Evolutionary conservation across 2,113 vertebrate genomes (phyloP).

Genomic region (Lepus europaeus): DNA sequence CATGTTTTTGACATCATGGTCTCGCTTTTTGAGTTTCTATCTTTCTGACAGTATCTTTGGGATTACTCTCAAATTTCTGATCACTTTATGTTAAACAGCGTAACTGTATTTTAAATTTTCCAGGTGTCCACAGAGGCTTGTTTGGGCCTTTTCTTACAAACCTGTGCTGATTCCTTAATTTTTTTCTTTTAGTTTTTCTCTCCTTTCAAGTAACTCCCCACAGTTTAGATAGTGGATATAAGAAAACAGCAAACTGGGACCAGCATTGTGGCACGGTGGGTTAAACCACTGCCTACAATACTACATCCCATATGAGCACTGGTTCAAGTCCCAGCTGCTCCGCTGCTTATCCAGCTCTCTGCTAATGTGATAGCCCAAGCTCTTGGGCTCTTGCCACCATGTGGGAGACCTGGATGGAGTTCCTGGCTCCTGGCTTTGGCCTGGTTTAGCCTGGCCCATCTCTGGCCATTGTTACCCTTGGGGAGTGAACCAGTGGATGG

Average conservation of each 20-base stretch:
- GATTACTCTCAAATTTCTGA: background rate
- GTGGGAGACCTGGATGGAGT: no score
- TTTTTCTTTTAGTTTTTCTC: constrained; percentile 1
- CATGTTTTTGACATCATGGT: background rate
- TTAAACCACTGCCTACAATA: no score
- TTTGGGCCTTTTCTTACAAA: constrained; percentile 2
- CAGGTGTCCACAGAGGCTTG: background rate
- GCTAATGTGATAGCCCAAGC: no score
- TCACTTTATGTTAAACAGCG: constrained; percentile 11
- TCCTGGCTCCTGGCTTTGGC: no score
- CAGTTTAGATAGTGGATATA: background rate
- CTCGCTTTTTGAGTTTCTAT: constrained; percentile 21
- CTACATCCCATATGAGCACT: no score
- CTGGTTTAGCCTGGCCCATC: no score
- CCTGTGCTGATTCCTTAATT: background rate
- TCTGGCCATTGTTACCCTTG: no score
- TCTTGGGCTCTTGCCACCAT: no score
- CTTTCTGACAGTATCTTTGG: constrained; percentile 10
- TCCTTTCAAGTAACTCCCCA: background rate
- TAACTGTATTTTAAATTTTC: background rate
- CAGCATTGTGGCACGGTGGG: no score
- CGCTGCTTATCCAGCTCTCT: no score
- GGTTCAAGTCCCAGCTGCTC: no score
- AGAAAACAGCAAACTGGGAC: constrained; percentile 15
- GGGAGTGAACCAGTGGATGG: no score